Conservation (phyloP, 2,888 invertebrate genomes). For the Caradrina clavipalpis region DNA sequence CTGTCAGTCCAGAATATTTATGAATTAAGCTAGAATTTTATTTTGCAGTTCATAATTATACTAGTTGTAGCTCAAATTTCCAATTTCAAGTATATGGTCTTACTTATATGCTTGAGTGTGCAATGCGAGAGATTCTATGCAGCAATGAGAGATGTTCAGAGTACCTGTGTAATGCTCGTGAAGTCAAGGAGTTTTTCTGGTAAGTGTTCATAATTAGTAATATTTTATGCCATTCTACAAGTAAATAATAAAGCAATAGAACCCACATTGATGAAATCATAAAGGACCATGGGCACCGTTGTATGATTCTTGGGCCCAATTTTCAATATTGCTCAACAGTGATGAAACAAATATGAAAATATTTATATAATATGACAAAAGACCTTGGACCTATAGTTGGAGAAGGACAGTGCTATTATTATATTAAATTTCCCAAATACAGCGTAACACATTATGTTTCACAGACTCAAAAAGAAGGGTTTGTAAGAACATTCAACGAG, state of each 20-base stretch:
- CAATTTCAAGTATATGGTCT: not conserved
- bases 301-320: too few relatives aligned
- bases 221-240: not conserved
- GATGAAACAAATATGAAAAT: too few relatives aligned
- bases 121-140: not conserved
- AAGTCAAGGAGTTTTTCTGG: not conserved
- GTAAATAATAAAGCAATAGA: too few relatives aligned
- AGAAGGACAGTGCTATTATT: too few relatives aligned
- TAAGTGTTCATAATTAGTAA: not conserved
- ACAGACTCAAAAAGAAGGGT: not conserved
- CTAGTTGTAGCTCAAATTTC: not conserved
- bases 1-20: too few relatives aligned
- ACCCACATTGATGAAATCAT: too few relatives aligned
- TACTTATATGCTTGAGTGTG: not conserved
- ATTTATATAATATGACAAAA: too few relatives aligned
- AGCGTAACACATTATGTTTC: not conserved
- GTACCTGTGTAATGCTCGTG: not conserved
- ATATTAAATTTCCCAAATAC: too few relatives aligned
- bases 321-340: too few relatives aligned
- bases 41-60: not conserved
- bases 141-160: not conserved
- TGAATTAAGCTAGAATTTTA: too few relatives aligned
- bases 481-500: not conserved
- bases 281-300: too few relatives aligned
- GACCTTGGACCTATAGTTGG: too few relatives aligned